Conservation (phyloP, 2,797 vertebrate genomes). For the Hephaestus fuliginosus region DNA sequence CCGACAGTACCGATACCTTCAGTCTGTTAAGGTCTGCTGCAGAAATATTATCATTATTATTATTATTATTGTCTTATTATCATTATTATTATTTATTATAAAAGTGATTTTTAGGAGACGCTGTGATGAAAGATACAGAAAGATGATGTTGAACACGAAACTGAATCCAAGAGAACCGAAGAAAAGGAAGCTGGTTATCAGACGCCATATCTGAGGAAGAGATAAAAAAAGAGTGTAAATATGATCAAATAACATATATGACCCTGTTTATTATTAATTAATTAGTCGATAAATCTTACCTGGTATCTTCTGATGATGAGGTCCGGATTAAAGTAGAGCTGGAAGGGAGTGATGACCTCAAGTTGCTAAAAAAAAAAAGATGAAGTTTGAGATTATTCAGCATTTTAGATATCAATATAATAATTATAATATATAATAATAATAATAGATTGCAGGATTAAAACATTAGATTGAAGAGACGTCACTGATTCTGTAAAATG, state of each 20-base stretch:
- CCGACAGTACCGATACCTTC: conserved; percentile 90
- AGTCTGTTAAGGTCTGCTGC: conserved; percentile 50
- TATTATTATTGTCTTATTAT: too few relatives aligned
- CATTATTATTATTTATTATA: too few relatives aligned
- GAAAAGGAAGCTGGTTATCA: conserved; percentile 94
- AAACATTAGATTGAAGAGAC: too few relatives aligned
- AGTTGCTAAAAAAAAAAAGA: conserved; percentile 84
- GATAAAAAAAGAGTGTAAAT: neutral
- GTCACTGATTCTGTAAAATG: too few relatives aligned
- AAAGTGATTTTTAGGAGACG: neutral
- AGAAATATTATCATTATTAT: too few relatives aligned
- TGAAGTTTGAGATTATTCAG: neutral
- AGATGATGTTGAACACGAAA: conserved; percentile 95
- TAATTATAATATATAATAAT: too few relatives aligned
- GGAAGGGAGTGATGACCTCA: conserved; percentile 91
- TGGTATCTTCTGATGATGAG: conserved; percentile 92
- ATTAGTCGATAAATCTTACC: conserved; percentile 67
- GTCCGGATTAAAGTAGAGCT: conserved; percentile 93
- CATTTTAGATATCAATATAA: neutral
- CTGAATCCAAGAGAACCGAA: conserved; percentile 93
- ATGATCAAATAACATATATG: rapidly evolving
- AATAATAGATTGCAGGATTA: too few relatives aligned
- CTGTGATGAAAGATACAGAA: conserved; percentile 80
- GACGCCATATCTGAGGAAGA: conserved; percentile 88
- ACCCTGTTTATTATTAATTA: neutral